A percentile compares a stretch with the other conserved stretches of the same genome.
phyloP scores from a whole-genome alignment of 2,797 vertebrate genomes.

The Pachyuromys duprasi region DNA sequence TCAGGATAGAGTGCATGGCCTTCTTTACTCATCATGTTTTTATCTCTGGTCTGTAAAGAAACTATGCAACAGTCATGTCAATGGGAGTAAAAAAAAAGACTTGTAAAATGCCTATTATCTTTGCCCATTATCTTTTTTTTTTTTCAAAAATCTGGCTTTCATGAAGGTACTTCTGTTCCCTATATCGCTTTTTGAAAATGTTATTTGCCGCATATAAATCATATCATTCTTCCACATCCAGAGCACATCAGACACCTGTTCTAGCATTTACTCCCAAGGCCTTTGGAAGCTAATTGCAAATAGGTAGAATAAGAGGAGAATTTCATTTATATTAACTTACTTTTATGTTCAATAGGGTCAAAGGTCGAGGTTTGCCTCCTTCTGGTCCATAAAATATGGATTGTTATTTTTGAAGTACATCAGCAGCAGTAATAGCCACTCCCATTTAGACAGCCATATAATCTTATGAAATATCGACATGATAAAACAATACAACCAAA shows the following conservation, averaged over 20 bases:
- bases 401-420: slow-evolving; percentile 92
- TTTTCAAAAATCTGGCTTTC: not conserved
- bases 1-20: not conserved
- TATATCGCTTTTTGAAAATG: slow-evolving; percentile 50
- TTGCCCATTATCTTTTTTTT: slow-evolving; percentile 8
- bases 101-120: not conserved
- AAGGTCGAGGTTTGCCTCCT: slow-evolving; percentile 87
- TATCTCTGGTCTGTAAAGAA: not conserved
- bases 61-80: not conserved
- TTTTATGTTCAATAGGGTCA: slow-evolving; percentile 86
- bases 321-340: slow-evolving; percentile 88
- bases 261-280: slow-evolving; percentile 81
- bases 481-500: slow-evolving; percentile 87
- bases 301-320: slow-evolving; percentile 83
- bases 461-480: slow-evolving; percentile 95
- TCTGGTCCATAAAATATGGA: slow-evolving; percentile 90
- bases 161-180: slow-evolving; percentile 13
- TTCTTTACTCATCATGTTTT: not conserved
- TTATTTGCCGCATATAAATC: slow-evolving; percentile 77
- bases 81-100: slow-evolving; percentile 3
- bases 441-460: slow-evolving; percentile 91
- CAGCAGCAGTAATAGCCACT: slow-evolving; percentile 90
- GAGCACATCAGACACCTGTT: slow-evolving; percentile 79
- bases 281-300: slow-evolving; percentile 85
- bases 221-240: slow-evolving; percentile 81